Conservation (phyloP, 2,113 vertebrate species). For the Oncorhynchus nerka region DNA sequence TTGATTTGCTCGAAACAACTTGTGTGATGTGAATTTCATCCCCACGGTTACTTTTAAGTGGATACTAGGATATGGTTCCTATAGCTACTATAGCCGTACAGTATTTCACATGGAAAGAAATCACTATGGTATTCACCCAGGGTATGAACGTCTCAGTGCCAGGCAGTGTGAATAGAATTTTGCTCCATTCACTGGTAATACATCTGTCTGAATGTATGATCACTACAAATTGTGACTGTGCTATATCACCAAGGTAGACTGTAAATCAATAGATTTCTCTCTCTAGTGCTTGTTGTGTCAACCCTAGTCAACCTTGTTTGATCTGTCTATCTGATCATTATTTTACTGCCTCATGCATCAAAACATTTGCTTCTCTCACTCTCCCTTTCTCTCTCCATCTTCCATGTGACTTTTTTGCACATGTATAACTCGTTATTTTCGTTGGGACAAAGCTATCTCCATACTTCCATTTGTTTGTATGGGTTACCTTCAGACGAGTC, state of each 20-base stretch:
- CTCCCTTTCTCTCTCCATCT: not conserved
- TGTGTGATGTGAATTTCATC: constrained; percentile 28
- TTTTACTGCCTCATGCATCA: constrained; percentile 2
- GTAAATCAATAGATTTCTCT: constrained; percentile 60
- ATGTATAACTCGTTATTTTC: too few species aligned
- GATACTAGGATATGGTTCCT: not conserved
- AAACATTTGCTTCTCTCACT: not conserved
- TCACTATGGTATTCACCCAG: not conserved
- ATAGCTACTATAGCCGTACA: not conserved
- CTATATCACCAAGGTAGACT: constrained; percentile 30
- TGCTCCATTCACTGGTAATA: constrained; percentile 34
- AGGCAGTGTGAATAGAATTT: constrained; percentile 17
- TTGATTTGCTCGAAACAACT: not conserved
- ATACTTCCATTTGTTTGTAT: too few species aligned
- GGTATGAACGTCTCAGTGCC: constrained; percentile 29
- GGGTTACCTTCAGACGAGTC: too few species aligned
- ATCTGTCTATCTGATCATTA: constrained; percentile 50
- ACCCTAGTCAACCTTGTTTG: constrained; percentile 52
- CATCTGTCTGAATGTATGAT: constrained; percentile 54
- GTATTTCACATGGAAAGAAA: not conserved
- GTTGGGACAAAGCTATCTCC: too few species aligned
- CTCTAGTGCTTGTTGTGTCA: constrained; percentile 65
- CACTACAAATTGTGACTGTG: constrained; percentile 41
- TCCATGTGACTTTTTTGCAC: not conserved
- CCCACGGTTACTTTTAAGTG: not conserved